Conservation (phyloP, 2,888 invertebrate genomes). For the Hyposoter dolosus region DNA sequence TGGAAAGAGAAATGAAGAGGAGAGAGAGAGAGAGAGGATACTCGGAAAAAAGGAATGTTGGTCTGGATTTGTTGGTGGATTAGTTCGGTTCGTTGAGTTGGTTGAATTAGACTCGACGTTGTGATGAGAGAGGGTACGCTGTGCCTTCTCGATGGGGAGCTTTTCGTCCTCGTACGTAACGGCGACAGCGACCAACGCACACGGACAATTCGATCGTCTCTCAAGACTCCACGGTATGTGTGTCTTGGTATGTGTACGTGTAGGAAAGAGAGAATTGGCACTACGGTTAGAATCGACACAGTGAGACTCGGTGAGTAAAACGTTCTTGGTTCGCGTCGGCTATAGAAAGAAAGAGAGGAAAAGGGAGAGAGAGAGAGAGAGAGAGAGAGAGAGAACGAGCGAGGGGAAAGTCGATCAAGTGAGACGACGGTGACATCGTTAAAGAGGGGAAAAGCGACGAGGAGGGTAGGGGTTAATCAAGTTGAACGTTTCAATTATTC, state of each 20-base stretch:
- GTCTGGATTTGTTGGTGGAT: constrained; percentile 55
- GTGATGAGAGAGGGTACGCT: constrained; percentile 17
- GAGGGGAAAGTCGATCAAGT: constrained; percentile 33
- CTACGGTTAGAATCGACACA: constrained; percentile 50
- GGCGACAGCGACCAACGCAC: constrained; percentile 9
- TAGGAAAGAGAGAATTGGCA: constrained; percentile 45
- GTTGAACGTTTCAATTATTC: constrained; percentile 73
- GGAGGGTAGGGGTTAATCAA: constrained; percentile 71
- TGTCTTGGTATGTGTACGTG: constrained; percentile 20
- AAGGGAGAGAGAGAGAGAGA: too few relatives aligned
- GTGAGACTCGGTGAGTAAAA: constrained; percentile 50
- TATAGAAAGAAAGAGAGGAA: constrained; percentile 45
- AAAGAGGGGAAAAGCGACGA: constrained; percentile 65
- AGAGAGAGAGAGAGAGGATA: background rate
- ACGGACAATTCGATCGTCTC: constrained; percentile 59
- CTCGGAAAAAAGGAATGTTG: constrained; percentile 30
- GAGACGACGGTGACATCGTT: constrained; percentile 56
- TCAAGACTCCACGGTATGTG: background rate
- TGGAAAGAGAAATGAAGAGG: constrained; percentile 7
- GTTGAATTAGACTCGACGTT: constrained; percentile 65
- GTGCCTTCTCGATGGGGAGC: background rate
- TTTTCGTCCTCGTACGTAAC: constrained; percentile 18
- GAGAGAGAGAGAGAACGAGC: constrained; percentile 52
- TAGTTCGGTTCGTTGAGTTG: constrained; percentile 59
- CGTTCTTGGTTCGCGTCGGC: constrained; percentile 52